Evolutionary conservation across 2,888 invertebrate species (phyloP).

Genomic region (Lochmaea crataegi): DNA sequence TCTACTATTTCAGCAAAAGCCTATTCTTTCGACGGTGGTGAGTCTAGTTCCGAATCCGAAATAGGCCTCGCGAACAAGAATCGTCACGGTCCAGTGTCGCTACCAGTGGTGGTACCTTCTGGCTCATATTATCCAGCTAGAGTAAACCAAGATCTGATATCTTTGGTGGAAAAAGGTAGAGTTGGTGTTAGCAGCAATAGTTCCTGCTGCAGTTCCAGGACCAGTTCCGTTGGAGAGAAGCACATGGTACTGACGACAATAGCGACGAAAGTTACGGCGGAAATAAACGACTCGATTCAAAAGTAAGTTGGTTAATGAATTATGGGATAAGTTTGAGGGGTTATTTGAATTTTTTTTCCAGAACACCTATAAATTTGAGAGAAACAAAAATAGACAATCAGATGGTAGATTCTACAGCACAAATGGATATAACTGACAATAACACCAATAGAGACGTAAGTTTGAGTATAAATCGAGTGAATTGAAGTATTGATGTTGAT

Average conservation of each 20-base stretch:
- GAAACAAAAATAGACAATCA: conserved; percentile 75
- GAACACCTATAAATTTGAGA: conserved; percentile 62
- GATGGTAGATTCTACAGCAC: conserved; percentile 53
- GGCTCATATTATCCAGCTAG: conserved; percentile 62
- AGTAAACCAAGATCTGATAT: conserved; percentile 61
- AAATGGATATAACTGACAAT: conserved; percentile 67
- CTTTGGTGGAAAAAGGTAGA: conserved; percentile 68
- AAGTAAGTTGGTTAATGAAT: conserved; percentile 48
- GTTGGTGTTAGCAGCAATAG: conserved; percentile 66
- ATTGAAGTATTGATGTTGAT: not conserved
- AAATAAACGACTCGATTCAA: conserved; percentile 55
- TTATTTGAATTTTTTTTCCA: conserved; percentile 24
- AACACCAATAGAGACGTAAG: conserved; percentile 79
- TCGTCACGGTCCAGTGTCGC: conserved; percentile 44
- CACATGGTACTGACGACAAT: conserved; percentile 55
- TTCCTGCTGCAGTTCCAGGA: conserved; percentile 69
- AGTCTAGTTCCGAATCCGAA: conserved; percentile 82
- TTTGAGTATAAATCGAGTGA: conserved; percentile 29
- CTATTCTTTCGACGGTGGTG: conserved; percentile 73
- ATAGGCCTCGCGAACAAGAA: conserved; percentile 55
- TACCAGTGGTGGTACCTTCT: conserved; percentile 62
- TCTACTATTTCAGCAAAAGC: conserved; percentile 66
- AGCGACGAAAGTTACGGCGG: conserved; percentile 58
- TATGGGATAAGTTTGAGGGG: not conserved
- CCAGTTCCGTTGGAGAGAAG: conserved; percentile 67